Evolutionary conservation across 2,113 vertebrate species (phyloP).

Genomic region (Clarias magur): DNA sequence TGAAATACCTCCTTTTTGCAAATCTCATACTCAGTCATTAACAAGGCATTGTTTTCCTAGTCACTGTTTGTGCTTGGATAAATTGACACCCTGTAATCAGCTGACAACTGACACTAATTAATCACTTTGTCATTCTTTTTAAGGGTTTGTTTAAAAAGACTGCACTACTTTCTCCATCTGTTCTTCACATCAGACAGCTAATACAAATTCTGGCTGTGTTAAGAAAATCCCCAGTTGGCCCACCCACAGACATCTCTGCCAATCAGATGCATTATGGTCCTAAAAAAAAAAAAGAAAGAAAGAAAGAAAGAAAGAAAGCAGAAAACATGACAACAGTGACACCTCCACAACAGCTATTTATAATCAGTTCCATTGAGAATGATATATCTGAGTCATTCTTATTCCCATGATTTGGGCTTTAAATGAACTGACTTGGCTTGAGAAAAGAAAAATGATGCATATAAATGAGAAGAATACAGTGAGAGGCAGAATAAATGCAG

Average conservation of each 20-base stretch:
- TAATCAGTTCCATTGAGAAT: constrained; percentile 36
- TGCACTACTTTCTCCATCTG: constrained; percentile 5
- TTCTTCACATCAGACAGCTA: constrained; percentile 28
- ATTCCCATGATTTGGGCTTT: not conserved
- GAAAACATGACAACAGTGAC: constrained; percentile 34
- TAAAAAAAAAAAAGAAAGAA: not conserved
- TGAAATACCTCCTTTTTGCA: not conserved
- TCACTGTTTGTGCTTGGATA: constrained; percentile 4
- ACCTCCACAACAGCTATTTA: constrained; percentile 50
- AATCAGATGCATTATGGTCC: constrained; percentile 32
- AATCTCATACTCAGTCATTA: not conserved
- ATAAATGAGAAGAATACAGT: not conserved
- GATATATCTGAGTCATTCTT: not conserved
- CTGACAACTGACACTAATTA: constrained; percentile 4
- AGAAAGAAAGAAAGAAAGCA: not conserved
- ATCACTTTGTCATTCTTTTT: constrained; percentile 5
- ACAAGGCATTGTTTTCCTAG: not conserved
- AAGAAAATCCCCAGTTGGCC: constrained; percentile 40
- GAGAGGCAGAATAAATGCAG: not conserved
- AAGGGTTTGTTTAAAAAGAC: not conserved
- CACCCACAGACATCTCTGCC: constrained; percentile 36
- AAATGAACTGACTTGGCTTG: not conserved
- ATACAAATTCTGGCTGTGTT: constrained; percentile 24
- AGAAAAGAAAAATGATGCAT: not conserved
- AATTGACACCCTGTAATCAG: not conserved